These are phyloP conservation scores for Drosophila subpulchrella DNA, from an alignment of 1,140 invertebrate species.

Conservation along the genomic window DNA sequence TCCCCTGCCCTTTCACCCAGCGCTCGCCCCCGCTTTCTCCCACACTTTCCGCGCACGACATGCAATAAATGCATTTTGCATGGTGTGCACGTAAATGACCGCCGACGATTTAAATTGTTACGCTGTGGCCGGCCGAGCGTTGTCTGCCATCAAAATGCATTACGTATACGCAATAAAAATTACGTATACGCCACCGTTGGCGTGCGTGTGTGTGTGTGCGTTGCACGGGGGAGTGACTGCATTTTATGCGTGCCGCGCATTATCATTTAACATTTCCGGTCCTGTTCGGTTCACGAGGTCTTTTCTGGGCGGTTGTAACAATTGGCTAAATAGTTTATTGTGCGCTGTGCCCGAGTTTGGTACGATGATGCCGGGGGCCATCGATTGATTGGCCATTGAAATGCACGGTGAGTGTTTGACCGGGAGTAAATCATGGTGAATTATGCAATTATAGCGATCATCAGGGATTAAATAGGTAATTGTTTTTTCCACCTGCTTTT, in stretches of 20 bases:
- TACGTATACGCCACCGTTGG: conserved; percentile 61
- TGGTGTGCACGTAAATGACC: conserved; percentile 81
- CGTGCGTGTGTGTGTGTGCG: not conserved
- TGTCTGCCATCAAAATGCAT: conserved; percentile 81
- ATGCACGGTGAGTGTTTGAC: conserved; percentile 27
- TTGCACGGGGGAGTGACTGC: conserved; percentile 36
- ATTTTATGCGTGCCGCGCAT: conserved; percentile 79
- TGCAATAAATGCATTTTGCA: conserved; percentile 71
- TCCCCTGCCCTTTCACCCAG: not conserved
- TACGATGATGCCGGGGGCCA: conserved; percentile 10
- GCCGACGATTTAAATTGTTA: conserved; percentile 80
- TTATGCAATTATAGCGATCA: conserved; percentile 44
- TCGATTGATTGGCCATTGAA: conserved; percentile 54
- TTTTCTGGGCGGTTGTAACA: conserved; percentile 19
- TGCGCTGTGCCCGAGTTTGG: conserved; percentile 8
- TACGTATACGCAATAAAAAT: conserved; percentile 81
- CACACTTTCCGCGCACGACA: conserved; percentile 8
- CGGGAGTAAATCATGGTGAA: conserved; percentile 44
- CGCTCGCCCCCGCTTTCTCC: not conserved
- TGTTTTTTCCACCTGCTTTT: conserved; percentile 9
- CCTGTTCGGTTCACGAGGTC: conserved; percentile 28
- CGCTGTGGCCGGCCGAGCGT: conserved; percentile 47
- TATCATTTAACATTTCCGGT: conserved; percentile 80
- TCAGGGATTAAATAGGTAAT: conserved; percentile 46
- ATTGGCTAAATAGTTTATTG: conserved; percentile 59